phyloP scores from a whole-genome alignment of 2,797 vertebrate genomes.

The Sebastes steindachneri region DNA sequence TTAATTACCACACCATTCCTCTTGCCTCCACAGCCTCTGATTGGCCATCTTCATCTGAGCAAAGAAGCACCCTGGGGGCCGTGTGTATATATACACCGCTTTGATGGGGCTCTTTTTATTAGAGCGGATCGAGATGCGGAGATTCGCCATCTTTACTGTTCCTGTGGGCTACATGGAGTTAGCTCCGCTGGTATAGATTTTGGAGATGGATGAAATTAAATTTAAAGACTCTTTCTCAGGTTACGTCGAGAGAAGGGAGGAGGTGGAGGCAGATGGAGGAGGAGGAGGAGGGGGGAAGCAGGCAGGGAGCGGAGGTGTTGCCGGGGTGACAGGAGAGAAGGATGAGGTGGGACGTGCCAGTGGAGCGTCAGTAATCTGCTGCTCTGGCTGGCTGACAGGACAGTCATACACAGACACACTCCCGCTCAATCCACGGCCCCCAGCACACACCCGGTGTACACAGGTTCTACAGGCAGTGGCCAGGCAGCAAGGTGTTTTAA shows the following conservation, averaged over 20 bases:
- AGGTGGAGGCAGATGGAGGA: slow-evolving; percentile 46
- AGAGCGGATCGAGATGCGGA: slow-evolving; percentile 41
- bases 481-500: slow-evolving; percentile 41
- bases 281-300: slow-evolving; percentile 32
- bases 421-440: slow-evolving; percentile 13
- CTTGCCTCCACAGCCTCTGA: slow-evolving; percentile 37
- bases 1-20: slow-evolving; percentile 61
- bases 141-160: slow-evolving; percentile 50
- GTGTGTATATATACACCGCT: background rate
- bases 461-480: slow-evolving; percentile 34
- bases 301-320: slow-evolving; percentile 71
- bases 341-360: slow-evolving; percentile 69
- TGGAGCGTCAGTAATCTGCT: slow-evolving; percentile 69
- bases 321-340: slow-evolving; percentile 62
- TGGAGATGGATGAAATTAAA: slow-evolving; percentile 50
- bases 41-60: slow-evolving; percentile 57
- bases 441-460: slow-evolving; percentile 21
- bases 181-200: slow-evolving; percentile 36
- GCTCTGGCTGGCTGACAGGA: slow-evolving; percentile 66
- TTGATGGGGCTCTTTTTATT: slow-evolving; percentile 67
- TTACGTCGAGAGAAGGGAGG: background rate
- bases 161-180: slow-evolving; percentile 37
- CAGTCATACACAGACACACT: slow-evolving; percentile 3
- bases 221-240: slow-evolving; percentile 46
- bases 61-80: slow-evolving; percentile 31